Evolutionary conservation across 1,140 invertebrate species (phyloP).

Genomic region (Diploscapter pachys): DNA sequence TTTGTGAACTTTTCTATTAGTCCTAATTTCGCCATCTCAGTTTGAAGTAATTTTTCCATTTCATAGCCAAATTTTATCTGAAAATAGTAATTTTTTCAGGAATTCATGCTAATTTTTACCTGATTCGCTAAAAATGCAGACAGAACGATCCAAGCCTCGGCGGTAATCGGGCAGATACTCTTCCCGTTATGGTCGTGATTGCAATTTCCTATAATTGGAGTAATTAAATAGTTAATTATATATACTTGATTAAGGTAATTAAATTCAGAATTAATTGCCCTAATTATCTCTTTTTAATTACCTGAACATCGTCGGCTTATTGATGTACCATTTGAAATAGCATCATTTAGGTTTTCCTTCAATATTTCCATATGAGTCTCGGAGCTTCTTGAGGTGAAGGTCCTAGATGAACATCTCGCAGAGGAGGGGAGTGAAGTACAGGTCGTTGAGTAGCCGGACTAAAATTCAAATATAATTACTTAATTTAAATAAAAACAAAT

Average conservation of each 20-base stretch:
- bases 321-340: too few species aligned
- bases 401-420: too few species aligned
- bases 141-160: conserved; percentile 27
- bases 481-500: too few species aligned
- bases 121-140: conserved; percentile 30
- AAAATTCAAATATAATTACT: too few species aligned
- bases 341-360: too few species aligned
- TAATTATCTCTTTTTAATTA: too few species aligned
- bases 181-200: conserved; percentile 5
- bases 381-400: too few species aligned
- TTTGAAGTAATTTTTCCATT: conserved; percentile 24
- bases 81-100: not conserved
- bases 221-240: conserved; percentile 9
- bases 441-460: too few species aligned
- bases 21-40: conserved; percentile 29
- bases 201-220: not conserved
- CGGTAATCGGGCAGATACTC: conserved; percentile 20
- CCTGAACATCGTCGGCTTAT: too few species aligned
- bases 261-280: too few species aligned
- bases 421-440: too few species aligned
- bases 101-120: not conserved
- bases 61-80: conserved; percentile 32
- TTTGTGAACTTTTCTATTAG: not conserved
- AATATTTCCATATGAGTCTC: too few species aligned
- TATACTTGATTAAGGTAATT: not conserved